Evolutionary conservation across 2,113 vertebrate genomes (phyloP), one percentile per base, ranked within the genome.

Genomic region (Megaptera novaeangliae): DNA sequence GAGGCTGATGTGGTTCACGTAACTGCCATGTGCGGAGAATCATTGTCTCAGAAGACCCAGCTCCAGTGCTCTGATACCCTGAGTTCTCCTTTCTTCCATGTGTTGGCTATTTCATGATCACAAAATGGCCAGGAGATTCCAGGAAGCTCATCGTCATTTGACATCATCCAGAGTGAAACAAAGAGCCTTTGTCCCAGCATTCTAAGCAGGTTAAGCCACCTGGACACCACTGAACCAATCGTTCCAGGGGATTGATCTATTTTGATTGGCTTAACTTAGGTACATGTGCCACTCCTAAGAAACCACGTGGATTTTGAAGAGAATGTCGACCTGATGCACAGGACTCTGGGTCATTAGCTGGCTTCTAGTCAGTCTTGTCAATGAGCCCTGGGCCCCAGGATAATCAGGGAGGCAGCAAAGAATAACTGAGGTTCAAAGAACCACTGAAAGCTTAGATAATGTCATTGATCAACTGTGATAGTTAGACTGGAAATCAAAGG

Each of bases 11-110:
- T 39, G 81, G 69, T 59, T 49, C 36, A 3, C 12, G 39, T 59
- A 46, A 12, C 34, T n/a, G n/a, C 1, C 6, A 2, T 2, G 49
- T 3, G 0, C 0, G 1, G 29, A 39, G 36, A 39, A 49, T 34
- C 23, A 6, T n/a, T 1, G 1, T 7, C 15, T 84, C 39, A 10
- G 41, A 75, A 64, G 52, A 21, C 13, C 14, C 69, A 46, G 31
- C 12, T 34, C 52, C 17, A 27, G 34, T 34, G 23, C 46, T 49
- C 11, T 2, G 27, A 31, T 31, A 29, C 78, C 15, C 17, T 17
- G 88, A 31, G 14, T 6, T 92, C 36, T 55, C 18, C 12, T 39
- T 90, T 46, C 81, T 84, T 68, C 57, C 15, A 6, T 0, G 1
- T 31, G 17, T n/a, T 72, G 63, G 2, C 14, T 52, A 20, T 63